Conservation (phyloP, 1,140 invertebrate genomes). For the Papilio polytes region DNA sequence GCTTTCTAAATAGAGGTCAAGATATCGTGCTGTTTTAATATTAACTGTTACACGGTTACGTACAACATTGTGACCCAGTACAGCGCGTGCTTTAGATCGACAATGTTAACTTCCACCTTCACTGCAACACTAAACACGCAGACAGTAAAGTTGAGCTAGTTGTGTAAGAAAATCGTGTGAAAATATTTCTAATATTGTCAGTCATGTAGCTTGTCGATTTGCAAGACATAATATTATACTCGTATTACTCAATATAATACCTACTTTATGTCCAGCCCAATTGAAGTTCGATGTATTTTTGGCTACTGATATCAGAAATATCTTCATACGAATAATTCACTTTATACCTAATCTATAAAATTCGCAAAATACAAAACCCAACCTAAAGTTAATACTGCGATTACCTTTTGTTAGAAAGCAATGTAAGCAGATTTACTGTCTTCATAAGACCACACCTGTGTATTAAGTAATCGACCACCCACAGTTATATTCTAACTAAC, state of each 20-base stretch:
- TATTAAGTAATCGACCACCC: slow-evolving; percentile 30
- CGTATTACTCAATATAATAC: no score
- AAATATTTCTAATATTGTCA: not conserved
- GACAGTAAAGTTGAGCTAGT: not conserved
- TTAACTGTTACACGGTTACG: slow-evolving; percentile 7
- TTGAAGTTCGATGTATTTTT: no score
- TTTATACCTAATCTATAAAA: not conserved
- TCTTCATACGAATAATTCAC: no score
- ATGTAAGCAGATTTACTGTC: slow-evolving; percentile 19
- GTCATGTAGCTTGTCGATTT: not conserved
- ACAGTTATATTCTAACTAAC: not conserved
- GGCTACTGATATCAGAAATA: no score
- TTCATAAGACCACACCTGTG: slow-evolving; percentile 25
- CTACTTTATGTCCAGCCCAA: no score
- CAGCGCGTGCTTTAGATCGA: not conserved
- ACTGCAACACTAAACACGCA: not conserved
- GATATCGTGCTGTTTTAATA: slow-evolving; percentile 8
- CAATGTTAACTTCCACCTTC: not conserved
- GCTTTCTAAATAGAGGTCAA: slow-evolving; percentile 15
- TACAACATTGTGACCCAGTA: not conserved
- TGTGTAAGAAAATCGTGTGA: not conserved
- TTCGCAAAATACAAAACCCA: not conserved
- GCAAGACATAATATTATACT: no score
- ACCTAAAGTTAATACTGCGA: not conserved
- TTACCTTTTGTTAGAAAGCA: not conserved